Evolutionary conservation across 2,797 vertebrate genomes (phyloP).

Genomic region (Micrastur ruficollis): DNA sequence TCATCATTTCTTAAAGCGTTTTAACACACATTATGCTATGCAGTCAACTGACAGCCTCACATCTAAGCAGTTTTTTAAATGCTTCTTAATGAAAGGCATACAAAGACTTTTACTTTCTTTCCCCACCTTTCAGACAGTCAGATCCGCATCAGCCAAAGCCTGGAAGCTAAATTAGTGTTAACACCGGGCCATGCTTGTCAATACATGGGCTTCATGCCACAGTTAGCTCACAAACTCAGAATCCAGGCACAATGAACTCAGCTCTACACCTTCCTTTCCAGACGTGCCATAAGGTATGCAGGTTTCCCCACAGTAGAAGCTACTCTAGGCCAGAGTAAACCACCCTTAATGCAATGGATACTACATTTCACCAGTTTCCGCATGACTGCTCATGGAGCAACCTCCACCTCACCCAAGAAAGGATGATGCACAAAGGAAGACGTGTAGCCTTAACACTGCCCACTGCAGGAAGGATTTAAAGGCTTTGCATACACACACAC

Average conservation of each 20-base stretch:
- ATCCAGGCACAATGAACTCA: not conserved
- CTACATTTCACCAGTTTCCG: not conserved
- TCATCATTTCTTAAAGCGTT: not conserved
- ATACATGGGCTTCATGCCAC: rapidly evolving
- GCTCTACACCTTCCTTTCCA: not conserved
- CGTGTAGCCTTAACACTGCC: rapidly evolving
- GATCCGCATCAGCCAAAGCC: not conserved
- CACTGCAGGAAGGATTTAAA: not conserved
- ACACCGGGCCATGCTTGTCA: rapidly evolving
- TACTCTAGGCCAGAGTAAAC: not conserved
- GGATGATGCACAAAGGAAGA: rapidly evolving
- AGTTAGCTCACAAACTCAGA: not conserved
- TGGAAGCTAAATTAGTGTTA: not conserved
- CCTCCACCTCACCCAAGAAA: not conserved
- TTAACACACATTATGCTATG: not conserved
- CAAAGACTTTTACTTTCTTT: not conserved
- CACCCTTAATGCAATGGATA: not conserved
- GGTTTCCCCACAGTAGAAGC: not conserved
- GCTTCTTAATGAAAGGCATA: not conserved
- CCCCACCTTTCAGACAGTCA: not conserved
- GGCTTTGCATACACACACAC: rapidly evolving
- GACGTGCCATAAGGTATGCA: rapidly evolving
- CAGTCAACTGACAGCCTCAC: not conserved
- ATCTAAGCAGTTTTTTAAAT: not conserved
- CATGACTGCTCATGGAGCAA: rapidly evolving